Evolutionary conservation across 2,113 vertebrate genomes (phyloP).

Genomic region (Rhinogobius similis): DNA sequence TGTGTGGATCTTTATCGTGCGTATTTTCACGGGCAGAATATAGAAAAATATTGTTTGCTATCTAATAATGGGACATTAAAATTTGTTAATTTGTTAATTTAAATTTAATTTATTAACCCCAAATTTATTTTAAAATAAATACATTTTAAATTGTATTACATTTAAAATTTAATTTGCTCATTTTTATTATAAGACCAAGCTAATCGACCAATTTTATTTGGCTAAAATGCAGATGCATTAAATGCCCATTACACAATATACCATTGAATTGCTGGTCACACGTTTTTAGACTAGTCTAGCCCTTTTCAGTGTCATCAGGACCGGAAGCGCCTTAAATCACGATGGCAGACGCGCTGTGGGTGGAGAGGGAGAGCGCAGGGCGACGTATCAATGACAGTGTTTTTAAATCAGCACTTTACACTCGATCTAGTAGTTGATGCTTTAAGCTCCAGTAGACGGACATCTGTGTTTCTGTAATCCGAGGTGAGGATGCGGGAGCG

Average conservation of each 20-base stretch:
- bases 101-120: too few relatives aligned
- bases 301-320: constrained; percentile 32
- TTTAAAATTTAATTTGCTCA: too few relatives aligned
- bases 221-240: neutral
- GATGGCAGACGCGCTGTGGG: neutral
- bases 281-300: neutral
- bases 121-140: too few relatives aligned
- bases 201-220: neutral
- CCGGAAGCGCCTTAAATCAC: constrained; percentile 21
- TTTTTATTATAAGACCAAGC: too few relatives aligned
- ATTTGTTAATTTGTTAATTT: too few relatives aligned
- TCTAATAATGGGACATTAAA: neutral
- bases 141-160: too few relatives aligned
- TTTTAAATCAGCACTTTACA: neutral
- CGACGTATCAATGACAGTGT: constrained; percentile 45
- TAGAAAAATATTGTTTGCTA: neutral
- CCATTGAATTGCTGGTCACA: neutral
- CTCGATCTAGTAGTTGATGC: constrained; percentile 31
- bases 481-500: constrained; percentile 57
- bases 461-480: constrained; percentile 38
- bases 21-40: neutral
- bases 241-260: neutral
- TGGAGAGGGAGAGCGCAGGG: constrained; percentile 21
- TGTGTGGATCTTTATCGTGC: neutral
- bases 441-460: constrained; percentile 37